phyloP scores from a whole-genome alignment of 2,113 vertebrate genomes.

The Cavia porcellus region DNA sequence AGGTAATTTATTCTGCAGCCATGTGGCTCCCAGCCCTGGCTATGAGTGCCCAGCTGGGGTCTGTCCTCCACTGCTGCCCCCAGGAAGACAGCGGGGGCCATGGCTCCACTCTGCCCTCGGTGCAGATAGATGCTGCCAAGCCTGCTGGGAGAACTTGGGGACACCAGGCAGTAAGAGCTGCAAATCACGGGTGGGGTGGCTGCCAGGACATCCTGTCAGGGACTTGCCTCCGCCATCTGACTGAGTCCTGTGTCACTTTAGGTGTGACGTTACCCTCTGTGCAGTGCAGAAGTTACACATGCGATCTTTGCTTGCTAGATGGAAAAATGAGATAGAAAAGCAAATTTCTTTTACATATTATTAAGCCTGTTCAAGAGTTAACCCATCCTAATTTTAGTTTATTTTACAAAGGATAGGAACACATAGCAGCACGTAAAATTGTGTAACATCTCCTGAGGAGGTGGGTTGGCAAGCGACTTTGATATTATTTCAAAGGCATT shows the following conservation, averaged over 20 bases:
- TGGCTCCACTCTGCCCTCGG: background rate
- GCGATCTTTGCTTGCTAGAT: background rate
- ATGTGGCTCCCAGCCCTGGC: background rate
- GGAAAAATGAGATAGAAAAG: background rate
- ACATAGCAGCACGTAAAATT: background rate
- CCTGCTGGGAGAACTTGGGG: background rate
- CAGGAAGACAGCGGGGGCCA: background rate
- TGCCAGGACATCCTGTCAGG: background rate
- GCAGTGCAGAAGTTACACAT: accelerated
- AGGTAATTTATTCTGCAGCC: background rate
- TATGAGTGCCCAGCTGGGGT: background rate
- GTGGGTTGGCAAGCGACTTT: background rate
- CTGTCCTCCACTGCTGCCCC: background rate
- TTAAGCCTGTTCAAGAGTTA: background rate
- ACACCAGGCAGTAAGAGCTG: background rate
- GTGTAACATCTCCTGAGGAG: background rate
- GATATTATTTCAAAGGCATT: background rate
- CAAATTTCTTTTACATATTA: background rate
- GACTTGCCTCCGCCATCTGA: accelerated
- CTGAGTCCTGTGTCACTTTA: accelerated
- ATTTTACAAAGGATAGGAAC: background rate
- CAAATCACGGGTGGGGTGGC: background rate
- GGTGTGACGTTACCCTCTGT: background rate
- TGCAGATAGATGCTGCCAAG: no score
- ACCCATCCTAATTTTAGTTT: background rate